These are phyloP conservation scores for Bradysia coprophila DNA, from an alignment of 1,140 invertebrate genomes.

Conservation along the genomic window DNA sequence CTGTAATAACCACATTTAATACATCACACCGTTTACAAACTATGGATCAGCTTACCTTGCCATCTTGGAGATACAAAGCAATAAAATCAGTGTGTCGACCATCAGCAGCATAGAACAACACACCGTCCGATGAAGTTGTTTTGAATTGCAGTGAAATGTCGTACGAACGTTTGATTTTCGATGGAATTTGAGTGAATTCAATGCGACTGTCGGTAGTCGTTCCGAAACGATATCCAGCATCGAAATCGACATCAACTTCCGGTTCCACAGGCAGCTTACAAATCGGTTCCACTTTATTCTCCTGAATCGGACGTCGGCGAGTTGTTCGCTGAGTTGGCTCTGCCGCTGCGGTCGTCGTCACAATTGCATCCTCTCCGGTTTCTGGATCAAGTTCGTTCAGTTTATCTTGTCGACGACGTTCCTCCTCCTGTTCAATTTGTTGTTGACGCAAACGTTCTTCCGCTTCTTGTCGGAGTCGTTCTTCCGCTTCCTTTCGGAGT, in stretches of 20 bases:
- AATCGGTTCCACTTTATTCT: slow-evolving; percentile 16
- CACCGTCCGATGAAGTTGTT: slow-evolving; percentile 55
- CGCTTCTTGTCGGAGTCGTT: background rate
- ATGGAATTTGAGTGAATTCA: slow-evolving; percentile 42
- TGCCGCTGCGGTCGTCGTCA: slow-evolving; percentile 3
- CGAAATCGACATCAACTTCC: slow-evolving; percentile 15
- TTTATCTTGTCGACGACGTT: slow-evolving; percentile 12
- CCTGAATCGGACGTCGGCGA: slow-evolving; percentile 5
- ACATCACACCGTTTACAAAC: no score
- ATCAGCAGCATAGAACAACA: slow-evolving; percentile 65
- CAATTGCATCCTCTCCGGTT: background rate
- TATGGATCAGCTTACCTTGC: slow-evolving; percentile 51
- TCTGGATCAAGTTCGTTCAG: slow-evolving; percentile 8
- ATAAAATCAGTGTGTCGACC: slow-evolving; percentile 52
- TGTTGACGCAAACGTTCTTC: slow-evolving; percentile 4
- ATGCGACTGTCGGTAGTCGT: slow-evolving; percentile 48
- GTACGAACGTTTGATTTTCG: slow-evolving; percentile 40
- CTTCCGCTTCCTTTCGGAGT: background rate
- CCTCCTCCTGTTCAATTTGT: background rate
- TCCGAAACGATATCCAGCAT: slow-evolving; percentile 28
- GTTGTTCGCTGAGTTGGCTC: slow-evolving; percentile 1
- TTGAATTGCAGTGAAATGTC: slow-evolving; percentile 68
- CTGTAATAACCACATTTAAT: slow-evolving; percentile 15
- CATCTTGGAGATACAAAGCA: slow-evolving; percentile 60
- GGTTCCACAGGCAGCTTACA: slow-evolving; percentile 29